Base-by-base conservation (phyloP, 2,888 invertebrate species). In the Holacanthella duospinosa region DNA sequence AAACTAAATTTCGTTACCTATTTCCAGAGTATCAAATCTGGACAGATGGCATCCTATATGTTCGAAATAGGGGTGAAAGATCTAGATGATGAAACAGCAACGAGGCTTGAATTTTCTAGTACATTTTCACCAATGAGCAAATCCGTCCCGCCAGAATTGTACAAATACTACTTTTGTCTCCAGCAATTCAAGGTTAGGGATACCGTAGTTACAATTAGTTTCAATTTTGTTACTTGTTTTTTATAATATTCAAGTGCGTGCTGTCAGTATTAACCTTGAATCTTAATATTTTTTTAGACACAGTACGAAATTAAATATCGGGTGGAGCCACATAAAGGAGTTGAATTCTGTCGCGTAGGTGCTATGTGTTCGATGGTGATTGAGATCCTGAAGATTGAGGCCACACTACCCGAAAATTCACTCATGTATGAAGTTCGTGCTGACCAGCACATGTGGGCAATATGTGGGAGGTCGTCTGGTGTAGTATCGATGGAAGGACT, bases 391-490 rank as follows among this genome's bases (percentile, higher is more conserved):
- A 77, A 75, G 64, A 67, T 72, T 72, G 68, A 75, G 69, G 64
- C 71, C 72, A 66, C 76, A 75, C n/a, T n/a, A n/a, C n/a, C n/a
- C n/a, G 61, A 77, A 72, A 62, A 77, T 24, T 85, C 85, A 3
- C 82, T 94, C 0, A 93, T 94, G 91, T 95, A 94, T 76, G 93
- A 94, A 78, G 92, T 95, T 12, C 78, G 93, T 59, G 89, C 90
- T 19, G 94, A 94, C 78, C 91, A 91, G 76, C 87, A 87, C 43
- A 85, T 90, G 81, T 95, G 95, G 95, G 93, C 92, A 0, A 88
- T 94, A 28, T 86, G 91, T 74, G 93, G 93, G 1, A 82, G 91
- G 62, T 90, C 92, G 29, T 90, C 93, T 72, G 93, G 87, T 64
- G 86, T 88, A 2, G 82, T 88, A 70, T 83, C 84, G 21, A 81